Evolutionary conservation across 1,140 invertebrate species (phyloP), one percentile per base, ranked within the genome.

Genomic region (Holcopasites calliopsidis): DNA sequence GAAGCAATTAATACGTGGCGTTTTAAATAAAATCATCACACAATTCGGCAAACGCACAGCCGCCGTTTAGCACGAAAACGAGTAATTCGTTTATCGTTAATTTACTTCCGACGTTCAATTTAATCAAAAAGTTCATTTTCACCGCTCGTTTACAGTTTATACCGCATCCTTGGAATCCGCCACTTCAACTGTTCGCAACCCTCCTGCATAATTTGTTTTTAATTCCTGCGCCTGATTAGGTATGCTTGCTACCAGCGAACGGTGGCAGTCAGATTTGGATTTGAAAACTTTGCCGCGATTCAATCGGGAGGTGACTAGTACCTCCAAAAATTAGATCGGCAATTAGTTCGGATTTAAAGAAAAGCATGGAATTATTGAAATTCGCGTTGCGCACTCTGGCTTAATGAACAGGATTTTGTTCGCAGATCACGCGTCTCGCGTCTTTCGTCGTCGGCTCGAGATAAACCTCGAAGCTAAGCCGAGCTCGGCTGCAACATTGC

Each of bases 21-120:
- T 76, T 82, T 82, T 75, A 76, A 82, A 82, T 54, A 71, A 82
- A 82, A 82, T 82, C 78, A 80, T 64, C 58, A 58, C 65, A 68
- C 74, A 66, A 76, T 71, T 69, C 60, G 65, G 42, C 73, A 71
- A 77, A 73, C 72, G 57, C 62, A 57, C 49, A n/a, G 57, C 1
- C 47, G 31, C 3, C 31, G 6, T n/a, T 5, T 16, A 16, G 7
- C 31, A 18, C 21, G 4, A 11, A 40, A 28, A 52, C 8, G 23
- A 52, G 23, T 21, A 40, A 47, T 18, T 28, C n/a, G 21, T 44
- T 58, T 33, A n/a, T 28, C 23, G 13, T 3, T 47, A 33, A n/a
- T 60, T 70, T 70, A 47, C 23, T 11, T 23, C 1, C 7, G 31
- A 49, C 6, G 5, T 47, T n/a, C n/a, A n/a, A n/a, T n/a, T n/a